Percentiles rank a stretch among this genome's conserved stretches.
Conservation (phyloP, 2,888 invertebrate genomes). For the Leptinotarsa rubiginosa region DNA sequence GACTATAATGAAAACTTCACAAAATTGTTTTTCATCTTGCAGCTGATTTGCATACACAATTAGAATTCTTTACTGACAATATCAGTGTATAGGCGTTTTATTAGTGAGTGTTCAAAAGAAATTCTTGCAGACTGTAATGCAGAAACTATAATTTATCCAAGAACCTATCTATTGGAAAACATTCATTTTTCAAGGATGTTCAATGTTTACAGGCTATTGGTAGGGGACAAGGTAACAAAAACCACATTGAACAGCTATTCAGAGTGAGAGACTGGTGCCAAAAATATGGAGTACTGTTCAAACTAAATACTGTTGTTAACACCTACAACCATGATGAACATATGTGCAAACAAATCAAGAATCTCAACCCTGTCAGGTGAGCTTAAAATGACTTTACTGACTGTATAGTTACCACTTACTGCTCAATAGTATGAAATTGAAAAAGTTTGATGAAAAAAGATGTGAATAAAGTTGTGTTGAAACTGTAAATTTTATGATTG, state of each 20-base stretch:
- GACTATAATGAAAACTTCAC: no score
- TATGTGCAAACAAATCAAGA: constrained; percentile 64
- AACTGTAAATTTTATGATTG: no score
- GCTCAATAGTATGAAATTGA: background rate
- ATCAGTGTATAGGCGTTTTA: no score
- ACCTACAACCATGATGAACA: constrained; percentile 67
- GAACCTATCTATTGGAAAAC: background rate
- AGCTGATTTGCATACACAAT: no score
- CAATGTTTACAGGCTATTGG: constrained; percentile 62
- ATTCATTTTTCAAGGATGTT: background rate
- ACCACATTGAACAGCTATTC: constrained; percentile 64
- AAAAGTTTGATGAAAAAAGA: background rate
- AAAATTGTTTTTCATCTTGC: no score
- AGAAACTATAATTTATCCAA: no score
- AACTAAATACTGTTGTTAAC: constrained; percentile 70
- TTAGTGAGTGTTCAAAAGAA: no score
- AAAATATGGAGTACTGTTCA: constrained; percentile 66
- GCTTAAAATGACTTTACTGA: background rate
- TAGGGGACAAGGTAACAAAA: constrained; percentile 62
- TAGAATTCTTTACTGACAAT: no score
- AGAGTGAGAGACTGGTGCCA: constrained; percentile 65
- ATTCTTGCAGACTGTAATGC: no score
- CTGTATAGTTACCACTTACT: no score
- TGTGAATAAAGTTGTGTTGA: no score
- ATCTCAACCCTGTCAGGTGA: constrained; percentile 65